Evolutionary conservation across 2,797 vertebrate species (phyloP).

Genomic region (Melanotaenia trifasciata): DNA sequence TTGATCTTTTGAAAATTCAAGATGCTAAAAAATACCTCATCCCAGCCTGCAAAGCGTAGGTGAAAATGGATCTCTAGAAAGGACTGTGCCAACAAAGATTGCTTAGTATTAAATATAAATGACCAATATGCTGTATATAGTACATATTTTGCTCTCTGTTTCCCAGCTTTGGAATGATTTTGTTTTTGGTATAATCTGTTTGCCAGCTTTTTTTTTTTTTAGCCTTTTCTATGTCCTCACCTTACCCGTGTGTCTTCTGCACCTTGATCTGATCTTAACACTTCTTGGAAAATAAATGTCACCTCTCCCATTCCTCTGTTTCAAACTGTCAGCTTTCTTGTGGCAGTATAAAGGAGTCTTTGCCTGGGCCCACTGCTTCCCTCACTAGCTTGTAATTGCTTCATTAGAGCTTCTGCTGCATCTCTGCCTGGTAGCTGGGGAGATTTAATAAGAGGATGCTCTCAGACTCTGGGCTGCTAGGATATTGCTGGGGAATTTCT

Average conservation of each 20-base stretch:
- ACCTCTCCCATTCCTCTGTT: constrained; percentile 26
- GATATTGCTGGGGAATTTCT: constrained; percentile 77
- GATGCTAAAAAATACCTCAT: not conserved
- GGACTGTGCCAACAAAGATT: not conserved
- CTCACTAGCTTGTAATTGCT: constrained; percentile 65
- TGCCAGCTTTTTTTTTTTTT: not conserved
- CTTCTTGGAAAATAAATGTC: constrained; percentile 47
- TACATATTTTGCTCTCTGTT: not conserved
- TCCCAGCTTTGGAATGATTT: not conserved
- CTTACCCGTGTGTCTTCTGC: constrained; percentile 29
- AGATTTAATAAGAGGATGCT: constrained; percentile 77
- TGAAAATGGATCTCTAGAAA: not conserved
- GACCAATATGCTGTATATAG: not conserved
- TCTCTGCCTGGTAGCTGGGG: constrained; percentile 66
- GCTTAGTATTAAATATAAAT: constrained; percentile 2
- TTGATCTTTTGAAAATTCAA: not conserved
- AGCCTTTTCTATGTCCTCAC: constrained; percentile 15
- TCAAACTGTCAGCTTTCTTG: constrained; percentile 49
- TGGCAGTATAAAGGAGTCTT: constrained; percentile 25
- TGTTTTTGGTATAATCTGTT: not conserved
- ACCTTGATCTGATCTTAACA: constrained; percentile 48
- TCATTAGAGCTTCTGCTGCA: constrained; percentile 70
- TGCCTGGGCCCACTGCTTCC: constrained; percentile 33
- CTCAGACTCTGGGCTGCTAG: constrained; percentile 64
- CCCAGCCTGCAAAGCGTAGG: not conserved